These are phyloP conservation scores for Notothenia coriiceps DNA, from an alignment of 2,113 vertebrate species.

Conservation along the genomic window DNA sequence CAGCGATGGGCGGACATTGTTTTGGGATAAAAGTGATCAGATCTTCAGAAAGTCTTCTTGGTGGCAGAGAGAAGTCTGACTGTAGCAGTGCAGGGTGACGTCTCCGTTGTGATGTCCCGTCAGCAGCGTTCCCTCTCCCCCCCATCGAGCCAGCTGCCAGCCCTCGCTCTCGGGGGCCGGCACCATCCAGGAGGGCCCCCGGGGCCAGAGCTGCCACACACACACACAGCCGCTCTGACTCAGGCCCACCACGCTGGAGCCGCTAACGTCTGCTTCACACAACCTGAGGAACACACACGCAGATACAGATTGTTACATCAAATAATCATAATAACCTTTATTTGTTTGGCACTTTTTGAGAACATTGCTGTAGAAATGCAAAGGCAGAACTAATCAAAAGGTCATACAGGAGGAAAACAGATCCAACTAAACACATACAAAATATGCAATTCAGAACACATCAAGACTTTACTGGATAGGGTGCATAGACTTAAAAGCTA, in stretches of 20 bases:
- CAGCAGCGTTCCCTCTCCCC: constrained; percentile 45
- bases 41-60: neutral
- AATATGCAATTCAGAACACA: too few relatives aligned
- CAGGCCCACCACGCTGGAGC: constrained; percentile 58
- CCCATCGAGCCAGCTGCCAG: constrained; percentile 78
- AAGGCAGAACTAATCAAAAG: too few relatives aligned
- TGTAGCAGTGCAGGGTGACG: constrained; percentile 60
- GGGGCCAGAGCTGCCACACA: constrained; percentile 65
- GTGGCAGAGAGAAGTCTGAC: neutral
- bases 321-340: too few relatives aligned
- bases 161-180: constrained; percentile 50
- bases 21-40: neutral
- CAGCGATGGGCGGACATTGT: neutral
- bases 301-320: neutral
- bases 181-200: neutral
- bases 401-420: too few relatives aligned
- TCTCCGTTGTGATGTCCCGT: constrained; percentile 74
- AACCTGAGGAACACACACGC: constrained; percentile 46
- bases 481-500: too few relatives aligned
- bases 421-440: too few relatives aligned
- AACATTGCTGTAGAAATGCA: too few relatives aligned
- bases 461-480: too few relatives aligned
- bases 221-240: constrained; percentile 68
- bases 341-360: too few relatives aligned
- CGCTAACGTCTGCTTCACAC: constrained; percentile 54